Percentiles rank a stretch among this genome's conserved stretches.
These are phyloP conservation scores for Aleiodes sp. DNA, from an alignment of 1,140 invertebrate genomes.

Conservation along the genomic window DNA sequence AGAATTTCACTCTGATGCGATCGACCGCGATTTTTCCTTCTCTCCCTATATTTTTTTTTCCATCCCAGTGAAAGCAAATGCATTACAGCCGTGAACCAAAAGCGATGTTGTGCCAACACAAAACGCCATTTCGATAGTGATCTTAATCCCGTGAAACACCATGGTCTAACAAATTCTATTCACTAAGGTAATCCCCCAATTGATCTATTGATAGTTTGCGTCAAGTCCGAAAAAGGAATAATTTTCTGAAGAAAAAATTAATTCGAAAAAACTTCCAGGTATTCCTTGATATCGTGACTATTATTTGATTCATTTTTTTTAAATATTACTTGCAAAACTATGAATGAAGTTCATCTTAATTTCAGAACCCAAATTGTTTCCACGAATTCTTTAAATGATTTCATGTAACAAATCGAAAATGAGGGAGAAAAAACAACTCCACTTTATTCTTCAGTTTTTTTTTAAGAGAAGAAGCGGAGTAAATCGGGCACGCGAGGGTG, in stretches of 20 bases:
- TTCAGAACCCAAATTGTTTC: too few relatives aligned
- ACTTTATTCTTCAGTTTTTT: too few relatives aligned
- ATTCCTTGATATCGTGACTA: too few relatives aligned
- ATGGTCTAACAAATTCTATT: background rate
- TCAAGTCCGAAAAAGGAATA: background rate
- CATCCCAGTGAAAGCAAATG: background rate
- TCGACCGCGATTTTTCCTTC: background rate
- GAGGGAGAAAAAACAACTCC: too few relatives aligned
- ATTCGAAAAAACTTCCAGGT: too few relatives aligned
- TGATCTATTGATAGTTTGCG: background rate
- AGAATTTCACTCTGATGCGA: background rate
- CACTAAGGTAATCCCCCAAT: background rate
- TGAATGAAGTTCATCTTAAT: too few relatives aligned
- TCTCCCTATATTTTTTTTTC: too few relatives aligned
- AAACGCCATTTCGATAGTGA: background rate
- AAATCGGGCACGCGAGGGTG: slow-evolving; percentile 7
- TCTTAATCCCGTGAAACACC: background rate
- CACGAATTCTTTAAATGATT: too few relatives aligned
- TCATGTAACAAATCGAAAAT: too few relatives aligned
- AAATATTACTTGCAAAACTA: too few relatives aligned
- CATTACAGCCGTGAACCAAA: background rate
- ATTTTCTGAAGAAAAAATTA: too few relatives aligned
- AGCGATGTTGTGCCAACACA: background rate
- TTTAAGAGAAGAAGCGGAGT: background rate
- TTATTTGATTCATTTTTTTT: too few relatives aligned